Percentiles rank a stretch among this genome's conserved stretches.
These are phyloP conservation scores for western clawed frog (Xenopus tropicalis) DNA, from an alignment of 2,113 vertebrate species.

Conservation along the genomic window UCB_Xtro_10.0 CM004445.2:147418001-147418500, in stretches of 20 bases:
- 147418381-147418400: not conserved
- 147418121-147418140: not conserved
- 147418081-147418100: no score
- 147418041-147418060: not conserved
- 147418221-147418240: not conserved
- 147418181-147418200: not conserved
- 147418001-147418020: not conserved
- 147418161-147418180: not conserved
- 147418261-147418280: not conserved
- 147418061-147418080: not conserved
- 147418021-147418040: not conserved
- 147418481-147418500: not conserved
- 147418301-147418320: not conserved
- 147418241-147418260: not conserved
- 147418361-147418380: slow-evolving; percentile 57
- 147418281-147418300: not conserved
- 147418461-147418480: not conserved
- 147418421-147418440: not conserved
- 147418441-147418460: not conserved
- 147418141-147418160: not conserved
- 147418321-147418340: not conserved
- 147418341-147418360: not conserved
- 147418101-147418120: not conserved
- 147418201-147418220: not conserved
- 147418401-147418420: not conserved